Conservation (phyloP, 2,888 invertebrate genomes). For the Ligdia adustata region DNA sequence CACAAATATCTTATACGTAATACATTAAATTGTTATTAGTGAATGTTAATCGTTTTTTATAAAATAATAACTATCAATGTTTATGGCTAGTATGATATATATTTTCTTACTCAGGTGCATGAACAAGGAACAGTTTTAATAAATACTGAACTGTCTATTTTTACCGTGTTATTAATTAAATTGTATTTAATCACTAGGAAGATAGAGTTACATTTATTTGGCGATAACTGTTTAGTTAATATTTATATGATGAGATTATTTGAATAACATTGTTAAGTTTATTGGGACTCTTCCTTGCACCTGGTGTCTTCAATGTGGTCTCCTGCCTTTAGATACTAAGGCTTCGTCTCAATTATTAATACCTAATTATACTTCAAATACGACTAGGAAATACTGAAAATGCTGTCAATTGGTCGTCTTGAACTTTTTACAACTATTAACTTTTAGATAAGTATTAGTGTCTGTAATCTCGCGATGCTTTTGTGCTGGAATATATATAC, state of each 20-base stretch:
- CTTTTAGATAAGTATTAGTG: conserved; percentile 61
- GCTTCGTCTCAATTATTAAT: conserved; percentile 74
- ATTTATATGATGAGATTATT: too few relatives aligned
- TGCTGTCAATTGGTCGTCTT: conserved; percentile 80
- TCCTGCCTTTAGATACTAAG: conserved; percentile 63
- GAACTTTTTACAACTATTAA: conserved; percentile 66
- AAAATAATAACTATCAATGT: conserved; percentile 44
- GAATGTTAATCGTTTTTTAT: conserved; percentile 50
- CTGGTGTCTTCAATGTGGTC: conserved; percentile 46
- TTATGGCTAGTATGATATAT: conserved; percentile 42
- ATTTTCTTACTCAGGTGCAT: conserved; percentile 41
- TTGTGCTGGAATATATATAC: conserved; percentile 51
- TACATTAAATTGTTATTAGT: conserved; percentile 46
- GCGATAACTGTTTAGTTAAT: too few relatives aligned
- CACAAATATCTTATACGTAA: conserved; percentile 63
- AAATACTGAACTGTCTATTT: too few relatives aligned
- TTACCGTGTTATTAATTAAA: too few relatives aligned
- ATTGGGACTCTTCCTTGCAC: conserved; percentile 25
- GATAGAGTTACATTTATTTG: too few relatives aligned
- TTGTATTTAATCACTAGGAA: too few relatives aligned
- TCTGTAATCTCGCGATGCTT: conserved; percentile 57
- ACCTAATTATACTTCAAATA: conserved; percentile 61
- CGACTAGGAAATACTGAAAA: conserved; percentile 71
- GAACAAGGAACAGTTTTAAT: conserved; percentile 30
- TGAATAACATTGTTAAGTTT: too few relatives aligned